phyloP scores from a whole-genome alignment of 2,888 invertebrate genomes.

The Cantharis rustica region DNA sequence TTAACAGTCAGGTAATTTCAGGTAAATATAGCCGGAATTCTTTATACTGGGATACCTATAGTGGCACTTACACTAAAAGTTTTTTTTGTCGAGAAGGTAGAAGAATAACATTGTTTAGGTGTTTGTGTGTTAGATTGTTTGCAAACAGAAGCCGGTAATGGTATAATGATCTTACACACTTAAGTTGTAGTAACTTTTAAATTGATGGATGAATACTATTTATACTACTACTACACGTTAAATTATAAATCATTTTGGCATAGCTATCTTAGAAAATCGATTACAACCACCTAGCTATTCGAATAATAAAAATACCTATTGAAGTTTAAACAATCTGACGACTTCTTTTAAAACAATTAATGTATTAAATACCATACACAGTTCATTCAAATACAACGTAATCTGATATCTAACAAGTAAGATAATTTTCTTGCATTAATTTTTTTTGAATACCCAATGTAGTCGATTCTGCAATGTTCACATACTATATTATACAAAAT shows the following conservation, averaged over 20 bases:
- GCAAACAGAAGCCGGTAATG: conserved; percentile 26
- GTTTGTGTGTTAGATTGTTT: conserved; percentile 22
- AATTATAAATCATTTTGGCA: not conserved
- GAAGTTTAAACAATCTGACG: not conserved
- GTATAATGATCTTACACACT: conserved; percentile 13
- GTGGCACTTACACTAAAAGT: conserved; percentile 2
- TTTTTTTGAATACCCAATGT: not conserved
- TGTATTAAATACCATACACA: not conserved
- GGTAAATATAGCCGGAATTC: conserved; percentile 21
- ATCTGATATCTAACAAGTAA: not conserved
- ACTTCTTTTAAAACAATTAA: not conserved
- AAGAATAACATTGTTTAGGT: conserved; percentile 17
- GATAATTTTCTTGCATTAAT: not conserved
- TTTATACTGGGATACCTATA: not conserved
- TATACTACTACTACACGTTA: not conserved
- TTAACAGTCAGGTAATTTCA: conserved; percentile 29
- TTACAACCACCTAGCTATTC: not conserved
- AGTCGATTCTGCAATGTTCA: not conserved
- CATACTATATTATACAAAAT: not conserved
- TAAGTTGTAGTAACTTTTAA: not conserved
- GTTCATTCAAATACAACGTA: not conserved
- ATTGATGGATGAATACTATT: not conserved
- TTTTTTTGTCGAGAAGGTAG: conserved; percentile 17
- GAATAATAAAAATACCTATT: not conserved
- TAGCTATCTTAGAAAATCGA: not conserved